phyloP scores from a whole-genome alignment of 1,140 invertebrate genomes.

The Copidosoma floridanum region DNA sequence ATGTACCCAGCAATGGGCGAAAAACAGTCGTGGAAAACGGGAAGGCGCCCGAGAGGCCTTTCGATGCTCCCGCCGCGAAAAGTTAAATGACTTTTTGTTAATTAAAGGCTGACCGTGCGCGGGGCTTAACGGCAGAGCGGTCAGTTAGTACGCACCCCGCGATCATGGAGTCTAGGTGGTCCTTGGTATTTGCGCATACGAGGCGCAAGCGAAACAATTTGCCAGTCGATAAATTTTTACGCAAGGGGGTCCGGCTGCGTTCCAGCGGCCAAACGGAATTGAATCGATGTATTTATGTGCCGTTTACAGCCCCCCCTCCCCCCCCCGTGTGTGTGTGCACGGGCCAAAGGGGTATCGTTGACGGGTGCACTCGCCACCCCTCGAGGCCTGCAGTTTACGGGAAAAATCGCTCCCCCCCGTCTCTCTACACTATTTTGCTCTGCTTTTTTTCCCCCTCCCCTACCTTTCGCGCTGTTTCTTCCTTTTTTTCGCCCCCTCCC shows the following conservation, averaged over 20 bases:
- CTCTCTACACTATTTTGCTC: neutral
- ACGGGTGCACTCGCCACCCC: neutral
- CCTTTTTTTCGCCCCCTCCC: neutral
- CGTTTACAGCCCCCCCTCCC: constrained; percentile 52
- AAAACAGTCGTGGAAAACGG: constrained; percentile 31
- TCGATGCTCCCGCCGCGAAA: constrained; percentile 40
- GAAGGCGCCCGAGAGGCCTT: no score
- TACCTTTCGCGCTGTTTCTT: neutral
- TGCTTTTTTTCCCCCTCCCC: no score
- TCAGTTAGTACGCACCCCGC: neutral
- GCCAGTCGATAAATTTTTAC: constrained; percentile 60
- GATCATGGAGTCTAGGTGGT: neutral
- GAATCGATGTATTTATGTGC: constrained; percentile 59
- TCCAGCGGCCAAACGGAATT: constrained; percentile 48
- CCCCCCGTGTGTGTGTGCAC: no score
- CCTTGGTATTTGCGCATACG: constrained; percentile 11
- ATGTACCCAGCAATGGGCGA: constrained; percentile 10
- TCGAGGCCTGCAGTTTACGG: no score
- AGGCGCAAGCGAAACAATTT: constrained; percentile 55
- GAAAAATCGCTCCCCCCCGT: no score
- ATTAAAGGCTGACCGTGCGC: constrained; percentile 40
- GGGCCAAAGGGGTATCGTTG: constrained; percentile 36
- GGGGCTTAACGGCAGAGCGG: constrained; percentile 12
- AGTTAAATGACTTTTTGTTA: constrained; percentile 59
- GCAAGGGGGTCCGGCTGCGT: constrained; percentile 47